Evolutionary conservation across 2,113 vertebrate genomes (phyloP).

Genomic region (Oreotrochilus melanogaster): DNA sequence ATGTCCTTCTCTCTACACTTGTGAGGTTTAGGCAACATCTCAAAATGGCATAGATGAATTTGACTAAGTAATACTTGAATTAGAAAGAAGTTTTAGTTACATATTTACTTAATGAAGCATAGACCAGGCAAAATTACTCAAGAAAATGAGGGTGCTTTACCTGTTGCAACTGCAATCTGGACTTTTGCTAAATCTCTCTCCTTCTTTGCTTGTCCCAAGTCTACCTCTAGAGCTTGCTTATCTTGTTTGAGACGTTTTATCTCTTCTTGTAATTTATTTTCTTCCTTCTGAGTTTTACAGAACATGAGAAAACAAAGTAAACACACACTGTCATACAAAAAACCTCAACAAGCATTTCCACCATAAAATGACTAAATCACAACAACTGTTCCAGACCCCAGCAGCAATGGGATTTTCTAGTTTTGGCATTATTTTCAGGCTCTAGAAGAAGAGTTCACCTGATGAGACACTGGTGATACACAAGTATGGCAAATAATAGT

Average conservation of each 20-base stretch:
- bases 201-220: constrained; percentile 85
- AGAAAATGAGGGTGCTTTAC: constrained; percentile 66
- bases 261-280: constrained; percentile 82
- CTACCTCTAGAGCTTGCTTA: constrained; percentile 87
- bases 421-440: background rate
- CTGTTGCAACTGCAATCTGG: constrained; percentile 78
- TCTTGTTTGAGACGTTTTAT: constrained; percentile 85
- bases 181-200: constrained; percentile 85
- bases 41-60: background rate
- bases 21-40: background rate
- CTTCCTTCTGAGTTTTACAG: constrained; percentile 80
- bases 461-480: background rate
- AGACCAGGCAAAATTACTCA: background rate
- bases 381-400: background rate
- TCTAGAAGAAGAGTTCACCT: background rate
- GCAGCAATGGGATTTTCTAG: background rate
- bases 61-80: background rate
- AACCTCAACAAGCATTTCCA: background rate
- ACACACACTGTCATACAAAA: background rate
- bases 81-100: background rate
- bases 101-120: background rate
- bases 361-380: background rate
- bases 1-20: background rate
- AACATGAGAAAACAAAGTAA: background rate
- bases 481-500: background rate